phyloP scores from a whole-genome alignment of 92 coral and sea anemone species.

The Actinostola sp. region DNA sequence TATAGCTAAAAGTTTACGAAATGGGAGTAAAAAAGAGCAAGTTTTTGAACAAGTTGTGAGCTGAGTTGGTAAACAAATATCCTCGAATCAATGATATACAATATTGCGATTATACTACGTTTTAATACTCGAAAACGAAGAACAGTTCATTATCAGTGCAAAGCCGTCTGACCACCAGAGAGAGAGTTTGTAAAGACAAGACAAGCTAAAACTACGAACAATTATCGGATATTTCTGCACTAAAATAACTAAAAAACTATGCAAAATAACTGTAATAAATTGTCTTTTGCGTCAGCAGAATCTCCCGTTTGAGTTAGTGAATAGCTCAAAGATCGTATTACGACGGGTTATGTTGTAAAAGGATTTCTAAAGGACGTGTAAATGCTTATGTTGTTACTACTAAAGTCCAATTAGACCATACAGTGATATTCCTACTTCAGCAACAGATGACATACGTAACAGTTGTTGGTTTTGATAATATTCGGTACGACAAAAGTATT shows the following conservation, averaged over 20 bases:
- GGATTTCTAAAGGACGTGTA: background rate
- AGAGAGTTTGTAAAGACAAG: background rate
- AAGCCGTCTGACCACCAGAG: background rate
- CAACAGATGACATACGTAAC: background rate
- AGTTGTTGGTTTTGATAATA: background rate
- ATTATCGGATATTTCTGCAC: constrained; percentile 16
- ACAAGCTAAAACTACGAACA: background rate
- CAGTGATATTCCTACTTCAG: background rate
- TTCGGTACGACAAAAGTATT: constrained; percentile 15
- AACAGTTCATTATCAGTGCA: background rate
- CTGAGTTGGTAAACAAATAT: background rate
- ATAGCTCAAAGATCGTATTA: constrained; percentile 12
- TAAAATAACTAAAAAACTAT: constrained; percentile 7
- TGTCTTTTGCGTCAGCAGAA: constrained; percentile 21
- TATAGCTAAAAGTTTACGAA: background rate
- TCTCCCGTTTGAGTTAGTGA: background rate
- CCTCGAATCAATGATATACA: background rate
- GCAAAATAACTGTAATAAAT: background rate
- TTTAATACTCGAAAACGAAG: constrained; percentile 1
- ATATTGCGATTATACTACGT: background rate
- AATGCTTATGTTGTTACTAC: background rate
- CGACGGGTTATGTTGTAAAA: background rate
- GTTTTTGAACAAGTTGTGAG: background rate
- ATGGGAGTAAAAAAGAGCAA: background rate
- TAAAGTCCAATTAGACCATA: background rate